phyloP scores from a whole-genome alignment of 23 tunicate genomes.

The Halocynthia aurantium region DNA sequence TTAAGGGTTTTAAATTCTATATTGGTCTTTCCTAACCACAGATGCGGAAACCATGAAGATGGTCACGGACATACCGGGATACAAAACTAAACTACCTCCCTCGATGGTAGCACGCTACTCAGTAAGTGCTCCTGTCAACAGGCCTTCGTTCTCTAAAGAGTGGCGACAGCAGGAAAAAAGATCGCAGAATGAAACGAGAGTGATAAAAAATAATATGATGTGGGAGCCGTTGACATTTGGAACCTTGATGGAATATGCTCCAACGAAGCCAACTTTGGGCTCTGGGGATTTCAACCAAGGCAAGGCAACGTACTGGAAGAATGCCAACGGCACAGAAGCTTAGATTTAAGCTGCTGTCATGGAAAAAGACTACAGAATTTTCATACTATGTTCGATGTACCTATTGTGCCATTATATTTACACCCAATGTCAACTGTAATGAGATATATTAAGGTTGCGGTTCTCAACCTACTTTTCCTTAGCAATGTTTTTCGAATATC shows the following conservation, averaged over 20 bases:
- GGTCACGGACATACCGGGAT: constrained; percentile 89
- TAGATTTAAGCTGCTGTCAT: no score
- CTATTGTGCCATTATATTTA: no score
- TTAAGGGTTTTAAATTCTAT: background rate
- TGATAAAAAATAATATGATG: constrained; percentile 1
- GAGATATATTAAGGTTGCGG: no score
- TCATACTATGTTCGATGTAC: no score
- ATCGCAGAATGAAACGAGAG: background rate
- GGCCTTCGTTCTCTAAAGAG: constrained; percentile 22
- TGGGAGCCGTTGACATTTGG: constrained; percentile 94
- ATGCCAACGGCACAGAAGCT: background rate
- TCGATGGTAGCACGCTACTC: constrained; percentile 57
- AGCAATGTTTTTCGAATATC: no score
- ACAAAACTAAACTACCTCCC: constrained; percentile 46
- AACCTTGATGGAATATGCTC: constrained; percentile 73
- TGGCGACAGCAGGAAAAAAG: constrained; percentile 1
- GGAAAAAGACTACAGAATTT: no score
- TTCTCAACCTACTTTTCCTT: no score
- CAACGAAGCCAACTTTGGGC: constrained; percentile 41
- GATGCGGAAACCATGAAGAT: constrained; percentile 57
- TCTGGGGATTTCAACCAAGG: constrained; percentile 53
- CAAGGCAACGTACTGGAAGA: constrained; percentile 50
- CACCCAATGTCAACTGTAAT: no score
- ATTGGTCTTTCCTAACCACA: background rate
- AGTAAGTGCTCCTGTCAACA: constrained; percentile 64